Evolutionary conservation across 2,888 invertebrate species (phyloP).

Genomic region (Megamerina dolium): DNA sequence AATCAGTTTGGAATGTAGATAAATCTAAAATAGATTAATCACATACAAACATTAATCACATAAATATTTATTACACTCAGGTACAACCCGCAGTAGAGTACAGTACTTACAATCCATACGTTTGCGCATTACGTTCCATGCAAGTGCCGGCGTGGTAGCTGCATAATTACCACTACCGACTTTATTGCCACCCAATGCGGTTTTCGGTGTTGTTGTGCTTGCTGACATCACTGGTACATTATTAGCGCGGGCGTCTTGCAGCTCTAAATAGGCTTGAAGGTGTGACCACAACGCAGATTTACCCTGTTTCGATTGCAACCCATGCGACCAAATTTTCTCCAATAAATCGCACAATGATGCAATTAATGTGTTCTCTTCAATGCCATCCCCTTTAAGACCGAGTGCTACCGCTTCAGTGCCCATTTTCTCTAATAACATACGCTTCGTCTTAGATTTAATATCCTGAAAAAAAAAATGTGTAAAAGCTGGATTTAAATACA

Average conservation of each 20-base stretch:
- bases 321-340: conserved; percentile 97
- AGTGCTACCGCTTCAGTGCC: conserved; percentile 93
- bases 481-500: too few relatives aligned
- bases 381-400: conserved; percentile 80
- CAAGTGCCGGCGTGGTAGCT: conserved; percentile 58
- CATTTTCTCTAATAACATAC: conserved; percentile 98
- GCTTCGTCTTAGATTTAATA: conserved; percentile 90
- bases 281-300: conserved; percentile 98
- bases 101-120: conserved; percentile 79
- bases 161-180: conserved; percentile 26
- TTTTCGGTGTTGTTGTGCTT: conserved; percentile 16
- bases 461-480: conserved; percentile 55
- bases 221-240: conserved; percentile 42
- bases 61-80: not conserved
- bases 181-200: conserved; percentile 22
- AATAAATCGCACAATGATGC: conserved; percentile 96
- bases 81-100: not conserved
- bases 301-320: conserved; percentile 89
- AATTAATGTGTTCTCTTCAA: conserved; percentile 96
- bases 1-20: conserved; percentile 70
- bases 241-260: conserved; percentile 59
- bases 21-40: conserved; percentile 54
- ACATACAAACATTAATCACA: not conserved
- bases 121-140: conserved; percentile 89
- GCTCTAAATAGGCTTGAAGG: conserved; percentile 80